These are phyloP conservation scores for Dallia pectoralis DNA, from an alignment of 2,797 vertebrate genomes.

Conservation along the genomic window DNA sequence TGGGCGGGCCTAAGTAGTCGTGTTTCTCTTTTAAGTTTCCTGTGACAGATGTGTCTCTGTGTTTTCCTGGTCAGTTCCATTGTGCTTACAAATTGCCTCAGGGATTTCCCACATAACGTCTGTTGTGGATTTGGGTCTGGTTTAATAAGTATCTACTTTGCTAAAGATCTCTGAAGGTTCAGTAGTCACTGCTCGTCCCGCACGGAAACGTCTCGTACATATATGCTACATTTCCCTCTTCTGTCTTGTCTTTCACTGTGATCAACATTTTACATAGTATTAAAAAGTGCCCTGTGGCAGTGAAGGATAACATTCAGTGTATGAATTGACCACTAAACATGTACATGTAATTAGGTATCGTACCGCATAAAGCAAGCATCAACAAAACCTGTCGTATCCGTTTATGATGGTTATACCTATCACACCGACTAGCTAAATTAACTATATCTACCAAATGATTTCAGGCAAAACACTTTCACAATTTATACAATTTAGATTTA, in stretches of 20 bases:
- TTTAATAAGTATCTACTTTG: no score
- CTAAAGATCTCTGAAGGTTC: no score
- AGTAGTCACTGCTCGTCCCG: no score
- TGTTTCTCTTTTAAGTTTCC: slow-evolving; percentile 33
- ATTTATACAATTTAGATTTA: neutral
- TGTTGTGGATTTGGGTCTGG: no score
- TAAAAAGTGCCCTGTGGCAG: slow-evolving; percentile 19
- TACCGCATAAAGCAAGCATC: neutral
- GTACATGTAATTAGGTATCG: neutral
- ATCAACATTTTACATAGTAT: no score
- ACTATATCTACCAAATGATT: no score
- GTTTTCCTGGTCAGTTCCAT: slow-evolving; percentile 39
- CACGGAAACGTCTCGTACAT: no score
- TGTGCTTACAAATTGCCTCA: slow-evolving; percentile 13
- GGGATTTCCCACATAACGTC: neutral
- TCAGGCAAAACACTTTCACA: neutral
- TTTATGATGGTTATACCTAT: slow-evolving; percentile 5
- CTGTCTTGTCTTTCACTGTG: no score
- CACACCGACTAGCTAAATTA: neutral
- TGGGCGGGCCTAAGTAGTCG: slow-evolving; percentile 53
- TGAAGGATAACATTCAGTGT: slow-evolving; percentile 34
- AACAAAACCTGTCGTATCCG: slow-evolving; percentile 3
- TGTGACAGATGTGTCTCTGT: slow-evolving; percentile 48
- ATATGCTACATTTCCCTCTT: no score
- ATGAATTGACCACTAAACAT: slow-evolving; percentile 5